A percentile compares a stretch with the other conserved stretches of the same genome.
Evolutionary conservation across 2,113 vertebrate species (phyloP).

Genomic region (Fulmarus glacialis): DNA sequence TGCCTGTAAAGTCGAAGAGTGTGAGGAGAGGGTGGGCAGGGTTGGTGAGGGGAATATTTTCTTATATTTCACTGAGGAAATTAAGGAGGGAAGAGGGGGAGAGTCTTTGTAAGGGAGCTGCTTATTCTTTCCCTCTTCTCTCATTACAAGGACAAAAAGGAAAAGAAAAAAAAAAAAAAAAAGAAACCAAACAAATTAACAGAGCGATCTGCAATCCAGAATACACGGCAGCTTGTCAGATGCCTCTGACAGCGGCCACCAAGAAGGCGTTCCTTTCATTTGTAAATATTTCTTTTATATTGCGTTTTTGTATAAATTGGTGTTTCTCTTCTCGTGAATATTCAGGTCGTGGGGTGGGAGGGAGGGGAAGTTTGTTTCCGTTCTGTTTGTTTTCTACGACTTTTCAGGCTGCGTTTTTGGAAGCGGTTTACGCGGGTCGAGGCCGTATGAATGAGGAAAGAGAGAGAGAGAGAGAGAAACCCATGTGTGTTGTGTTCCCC

Average conservation of each 20-base stretch:
- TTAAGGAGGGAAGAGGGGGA: slow-evolving; percentile 53
- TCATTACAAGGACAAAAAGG: slow-evolving; percentile 48
- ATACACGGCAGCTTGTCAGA: slow-evolving; percentile 67
- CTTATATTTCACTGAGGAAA: slow-evolving; percentile 67
- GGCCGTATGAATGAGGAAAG: slow-evolving; percentile 59
- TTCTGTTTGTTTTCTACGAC: slow-evolving; percentile 69
- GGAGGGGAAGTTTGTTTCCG: slow-evolving; percentile 67
- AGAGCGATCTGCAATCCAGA: slow-evolving; percentile 79
- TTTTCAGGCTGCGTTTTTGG: slow-evolving; percentile 67
- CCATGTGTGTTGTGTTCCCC: slow-evolving; percentile 53
- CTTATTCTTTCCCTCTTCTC: slow-evolving; percentile 70
- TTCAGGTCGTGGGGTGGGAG: slow-evolving; percentile 76
- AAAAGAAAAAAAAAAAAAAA: not conserved
- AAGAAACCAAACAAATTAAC: slow-evolving; percentile 72
- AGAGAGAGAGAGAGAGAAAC: slow-evolving; percentile 30
- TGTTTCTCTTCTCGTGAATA: slow-evolving; percentile 82
- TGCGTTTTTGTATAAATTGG: slow-evolving; percentile 82
- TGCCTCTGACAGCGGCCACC: slow-evolving; percentile 59
- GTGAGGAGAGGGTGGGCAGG: slow-evolving; percentile 43
- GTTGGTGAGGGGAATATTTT: slow-evolving; percentile 47
- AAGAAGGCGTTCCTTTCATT: slow-evolving; percentile 80
- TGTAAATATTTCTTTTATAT: slow-evolving; percentile 86
- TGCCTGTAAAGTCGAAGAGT: slow-evolving; percentile 63
- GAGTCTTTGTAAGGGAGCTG: slow-evolving; percentile 46
- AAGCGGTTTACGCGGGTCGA: slow-evolving; percentile 67